Evolutionary conservation across 2,888 invertebrate species (phyloP), one percentile per base, ranked within the genome.

Genomic region (Leptinotarsa tumamoca): DNA sequence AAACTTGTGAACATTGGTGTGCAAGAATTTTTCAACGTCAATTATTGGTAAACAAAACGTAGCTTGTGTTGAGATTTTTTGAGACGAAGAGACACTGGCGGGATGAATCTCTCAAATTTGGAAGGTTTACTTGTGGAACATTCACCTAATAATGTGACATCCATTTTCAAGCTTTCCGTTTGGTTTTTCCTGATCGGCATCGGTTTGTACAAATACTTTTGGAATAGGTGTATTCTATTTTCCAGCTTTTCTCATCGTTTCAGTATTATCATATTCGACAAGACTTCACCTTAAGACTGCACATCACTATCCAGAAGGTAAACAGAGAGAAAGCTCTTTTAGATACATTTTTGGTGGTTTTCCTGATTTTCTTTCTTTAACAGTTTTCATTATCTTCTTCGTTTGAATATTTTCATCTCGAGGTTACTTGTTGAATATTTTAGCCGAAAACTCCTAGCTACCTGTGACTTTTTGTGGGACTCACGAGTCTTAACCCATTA

Each of bases 221-320:
- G 99, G 99, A 86, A 99, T 95, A 0, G 99, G 99, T 0, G 99
- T 99, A 85, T 99, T 97, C 98, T 99, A 99, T 92, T 99, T 99
- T 0, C 99, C 99, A 73, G 98, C 98, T 99, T 99, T 87, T 99
- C 99, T 89, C 99, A 99, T 0, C 99, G 92, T 89, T 99, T 99
- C 89, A 99, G 99, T 89, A 99, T 99, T 79, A 99, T 98, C 96
- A 98, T 98, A 87, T 99, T 99, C 0, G 98, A 98, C 0, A 99
- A 90, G 27, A 99, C 95, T 89, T 99, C 99, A 3, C 98, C 98
- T 66, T 96, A 91, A 1, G 95, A 94, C 86, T 98, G 97, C 5
- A 96, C 94, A 90, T 99, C 97, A 89, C 99, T 93, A 90, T 99
- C 99, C 73, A 99, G 90, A n/a, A 99, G 91, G 89, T 99, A 99